phyloP scores from a whole-genome alignment of 2,113 vertebrate species.

The Dermatemys mawii region DNA sequence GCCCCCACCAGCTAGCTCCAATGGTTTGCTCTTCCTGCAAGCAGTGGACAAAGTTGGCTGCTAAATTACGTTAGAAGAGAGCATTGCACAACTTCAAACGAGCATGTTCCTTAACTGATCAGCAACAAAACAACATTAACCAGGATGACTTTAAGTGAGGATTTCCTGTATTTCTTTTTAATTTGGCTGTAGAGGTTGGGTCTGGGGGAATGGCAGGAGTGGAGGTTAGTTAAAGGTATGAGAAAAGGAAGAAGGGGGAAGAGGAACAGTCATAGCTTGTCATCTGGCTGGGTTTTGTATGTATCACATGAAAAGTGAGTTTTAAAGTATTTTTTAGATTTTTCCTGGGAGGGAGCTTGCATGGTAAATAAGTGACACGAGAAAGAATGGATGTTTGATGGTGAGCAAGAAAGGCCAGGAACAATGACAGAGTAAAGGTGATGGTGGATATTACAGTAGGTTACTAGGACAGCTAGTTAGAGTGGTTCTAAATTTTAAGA shows the following conservation, averaged over 20 bases:
- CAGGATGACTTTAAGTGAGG: no score
- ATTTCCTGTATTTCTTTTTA: not conserved
- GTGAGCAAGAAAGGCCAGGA: not conserved
- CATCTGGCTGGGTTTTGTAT: not conserved
- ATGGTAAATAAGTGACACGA: not conserved
- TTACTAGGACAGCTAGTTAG: not conserved
- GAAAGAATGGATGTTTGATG: not conserved
- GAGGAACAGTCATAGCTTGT: not conserved
- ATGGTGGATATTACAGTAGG: not conserved
- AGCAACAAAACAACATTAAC: no score
- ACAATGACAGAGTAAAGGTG: not conserved
- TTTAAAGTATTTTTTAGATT: not conserved
- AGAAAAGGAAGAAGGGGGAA: not conserved
- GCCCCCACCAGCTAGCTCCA: no score
- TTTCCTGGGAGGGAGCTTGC: rapidly evolving
- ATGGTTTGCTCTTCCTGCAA: no score
- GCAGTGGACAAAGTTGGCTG: no score
- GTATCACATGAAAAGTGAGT: not conserved
- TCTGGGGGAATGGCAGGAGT: not conserved
- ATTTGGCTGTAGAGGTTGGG: not conserved
- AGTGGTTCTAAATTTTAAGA: not conserved
- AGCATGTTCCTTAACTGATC: no score
- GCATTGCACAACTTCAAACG: no score
- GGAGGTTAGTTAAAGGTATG: not conserved
- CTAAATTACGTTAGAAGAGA: no score